Evolutionary conservation across 2,113 vertebrate species (phyloP), one percentile per base, ranked within the genome.

Genomic region (Cyrtonyx montezumae): DNA sequence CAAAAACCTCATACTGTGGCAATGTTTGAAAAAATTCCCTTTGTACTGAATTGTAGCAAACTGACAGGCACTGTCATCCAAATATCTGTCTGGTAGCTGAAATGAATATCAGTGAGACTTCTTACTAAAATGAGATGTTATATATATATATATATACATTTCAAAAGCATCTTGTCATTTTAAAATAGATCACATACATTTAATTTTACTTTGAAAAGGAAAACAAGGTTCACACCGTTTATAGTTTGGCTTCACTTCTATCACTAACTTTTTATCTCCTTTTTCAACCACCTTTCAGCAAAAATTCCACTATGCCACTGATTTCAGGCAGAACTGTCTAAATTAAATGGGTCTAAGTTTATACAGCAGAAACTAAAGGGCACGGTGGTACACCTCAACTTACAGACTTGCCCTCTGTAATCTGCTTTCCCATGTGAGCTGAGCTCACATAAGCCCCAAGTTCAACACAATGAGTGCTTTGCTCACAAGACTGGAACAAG

Each of bases 91-190:
- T 71, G 28, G 59, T 21, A 73, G 62, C 42, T 79, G 84, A 66
- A 88, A 86, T 62, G 19, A 81, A 63, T 89, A 86, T 84, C 78
- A 91, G 49, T 34, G 26, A 77, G 77, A 93, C 59, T 70, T 87
- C 42, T 51, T 70, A 62, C 32, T 59, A 45, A 87, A 93, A 79
- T 79, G 55, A 87, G 92, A 89, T 15, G 14, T 55, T 66, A 19
- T 55, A 20, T 26, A 59, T 53, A 18, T 25, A 59, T 53, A 23
- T 48, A 40, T 40, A 40, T 71, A 40, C n/a, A n/a, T 79, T 73
- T 89, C 62, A 75, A 75, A 88, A 87, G 45, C 49, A 67, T 58
- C 42, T 48, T 81, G 51, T 53, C 4, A 63, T 79, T 89, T 92
- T 36, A 68, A 79, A 67, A 70, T 42, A 85, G 43, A 91, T 76